Percentiles rank a stretch among this genome's conserved stretches.
Conservation (phyloP, 35 echinoderm and acorn worm species). For the Holothuria glaberrima region DNA sequence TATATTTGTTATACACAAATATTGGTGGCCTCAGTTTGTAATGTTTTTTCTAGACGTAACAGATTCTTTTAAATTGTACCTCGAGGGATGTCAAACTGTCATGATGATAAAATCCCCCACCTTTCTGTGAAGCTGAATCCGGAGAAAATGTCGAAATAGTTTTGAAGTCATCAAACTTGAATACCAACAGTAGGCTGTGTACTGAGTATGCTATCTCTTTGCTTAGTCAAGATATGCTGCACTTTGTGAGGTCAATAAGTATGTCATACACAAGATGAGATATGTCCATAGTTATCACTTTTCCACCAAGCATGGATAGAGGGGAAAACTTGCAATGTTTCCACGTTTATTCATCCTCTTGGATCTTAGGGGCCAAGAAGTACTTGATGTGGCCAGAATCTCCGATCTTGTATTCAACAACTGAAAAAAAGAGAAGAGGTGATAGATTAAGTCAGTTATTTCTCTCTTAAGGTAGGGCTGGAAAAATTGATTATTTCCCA, state of each 20-base stretch:
- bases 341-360: constrained; percentile 72
- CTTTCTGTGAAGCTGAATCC: no score
- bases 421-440: constrained; percentile 64
- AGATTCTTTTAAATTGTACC: no score
- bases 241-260: neutral
- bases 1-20: neutral
- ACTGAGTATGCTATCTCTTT: neutral
- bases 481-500: no score
- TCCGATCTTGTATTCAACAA: constrained; percentile 94
- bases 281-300: no score
- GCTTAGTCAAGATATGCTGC: neutral
- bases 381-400: constrained; percentile 76
- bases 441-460: neutral
- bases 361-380: constrained; percentile 96
- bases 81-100: no score
- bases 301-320: neutral
- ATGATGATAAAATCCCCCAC: no score
- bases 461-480: no score
- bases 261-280: neutral
- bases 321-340: no score
- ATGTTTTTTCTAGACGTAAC: no score
- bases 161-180: neutral
- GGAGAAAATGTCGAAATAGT: no score
- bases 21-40: neutral
- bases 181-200: neutral